Evolutionary conservation across 1,140 invertebrate genomes (phyloP).

Genomic region (Magallana gigas): DNA sequence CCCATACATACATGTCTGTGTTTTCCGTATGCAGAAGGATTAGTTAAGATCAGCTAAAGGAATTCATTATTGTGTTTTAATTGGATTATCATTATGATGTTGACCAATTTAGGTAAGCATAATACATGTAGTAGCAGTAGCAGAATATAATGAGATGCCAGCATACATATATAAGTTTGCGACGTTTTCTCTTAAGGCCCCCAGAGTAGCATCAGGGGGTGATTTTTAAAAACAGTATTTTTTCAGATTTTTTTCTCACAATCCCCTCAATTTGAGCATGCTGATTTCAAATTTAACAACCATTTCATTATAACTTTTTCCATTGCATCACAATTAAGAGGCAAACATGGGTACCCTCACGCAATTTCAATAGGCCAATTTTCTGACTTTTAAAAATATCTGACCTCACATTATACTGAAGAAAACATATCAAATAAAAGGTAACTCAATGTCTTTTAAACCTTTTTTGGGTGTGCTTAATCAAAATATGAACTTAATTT

Average conservation of each 20-base stretch:
- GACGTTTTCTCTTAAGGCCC: no score
- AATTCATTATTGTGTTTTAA: no score
- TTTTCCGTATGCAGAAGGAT: no score
- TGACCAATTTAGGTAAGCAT: no score
- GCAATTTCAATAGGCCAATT: neutral
- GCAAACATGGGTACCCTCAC: neutral
- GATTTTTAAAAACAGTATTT: neutral
- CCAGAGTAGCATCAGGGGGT: neutral
- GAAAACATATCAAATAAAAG: no score
- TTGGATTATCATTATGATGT: no score
- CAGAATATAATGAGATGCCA: no score
- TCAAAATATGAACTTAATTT: neutral
- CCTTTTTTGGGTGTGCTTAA: neutral
- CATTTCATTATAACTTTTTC: neutral
- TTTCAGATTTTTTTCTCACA: neutral
- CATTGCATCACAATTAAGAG: neutral
- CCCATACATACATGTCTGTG: no score
- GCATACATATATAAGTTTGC: no score
- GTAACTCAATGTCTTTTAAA: no score
- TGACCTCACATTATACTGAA: neutral
- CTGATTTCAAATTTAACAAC: neutral
- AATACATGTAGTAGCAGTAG: no score
- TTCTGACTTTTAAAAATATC: slow-evolving; percentile 5
- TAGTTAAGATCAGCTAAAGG: no score
- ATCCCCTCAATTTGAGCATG: neutral